Conservation (phyloP, 2,113 vertebrate species). For the Odocoileus virginianus region DNA sequence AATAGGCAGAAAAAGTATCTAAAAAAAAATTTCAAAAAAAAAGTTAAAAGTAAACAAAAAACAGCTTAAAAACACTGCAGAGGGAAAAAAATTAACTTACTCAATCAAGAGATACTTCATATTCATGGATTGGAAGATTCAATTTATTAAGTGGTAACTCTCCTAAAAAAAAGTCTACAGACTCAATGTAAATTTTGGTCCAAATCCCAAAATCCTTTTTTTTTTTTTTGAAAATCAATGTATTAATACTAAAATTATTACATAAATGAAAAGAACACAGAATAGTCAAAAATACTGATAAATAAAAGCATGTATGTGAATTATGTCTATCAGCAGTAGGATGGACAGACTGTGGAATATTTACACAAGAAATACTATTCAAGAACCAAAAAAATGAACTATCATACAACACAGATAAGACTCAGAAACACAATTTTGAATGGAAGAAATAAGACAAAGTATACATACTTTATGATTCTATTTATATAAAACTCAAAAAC, state of each 20-base stretch:
- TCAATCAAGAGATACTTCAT: background rate
- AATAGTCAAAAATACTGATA: background rate
- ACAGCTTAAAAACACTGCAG: background rate
- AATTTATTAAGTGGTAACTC: background rate
- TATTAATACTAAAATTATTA: background rate
- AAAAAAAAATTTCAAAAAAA: background rate
- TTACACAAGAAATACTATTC: background rate
- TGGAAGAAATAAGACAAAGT: background rate
- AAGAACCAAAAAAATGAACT: conserved; percentile 16
- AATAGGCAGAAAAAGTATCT: background rate
- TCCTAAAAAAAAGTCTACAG: background rate
- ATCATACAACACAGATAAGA: background rate
- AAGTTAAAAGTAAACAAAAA: background rate
- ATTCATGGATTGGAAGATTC: background rate
- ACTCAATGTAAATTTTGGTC: background rate
- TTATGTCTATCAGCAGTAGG: background rate
- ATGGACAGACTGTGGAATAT: background rate
- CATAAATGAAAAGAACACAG: background rate
- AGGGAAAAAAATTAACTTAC: background rate
- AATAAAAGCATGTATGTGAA: background rate
- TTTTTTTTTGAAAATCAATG: background rate
- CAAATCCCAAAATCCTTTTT: background rate
- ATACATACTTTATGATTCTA: background rate
- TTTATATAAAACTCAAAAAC: background rate
- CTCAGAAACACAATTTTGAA: background rate